phyloP scores from a whole-genome alignment of 2,113 vertebrate species.

The Ahaetulla prasina region DNA sequence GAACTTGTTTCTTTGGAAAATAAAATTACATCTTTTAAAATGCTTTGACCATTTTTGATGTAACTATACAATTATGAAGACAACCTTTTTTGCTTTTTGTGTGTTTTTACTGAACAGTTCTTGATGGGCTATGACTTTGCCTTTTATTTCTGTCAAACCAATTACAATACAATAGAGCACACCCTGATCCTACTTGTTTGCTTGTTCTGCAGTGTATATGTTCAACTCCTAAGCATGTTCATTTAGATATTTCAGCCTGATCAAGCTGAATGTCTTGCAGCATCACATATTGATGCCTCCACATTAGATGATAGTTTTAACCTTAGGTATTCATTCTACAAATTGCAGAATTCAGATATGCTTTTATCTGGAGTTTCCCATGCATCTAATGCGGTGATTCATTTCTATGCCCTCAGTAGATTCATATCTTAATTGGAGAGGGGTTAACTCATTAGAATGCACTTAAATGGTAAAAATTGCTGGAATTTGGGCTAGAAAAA shows the following conservation, averaged over 20 bases:
- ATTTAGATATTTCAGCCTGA: slow-evolving; percentile 77
- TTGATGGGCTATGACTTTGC: slow-evolving; percentile 80
- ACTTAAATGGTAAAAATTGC: slow-evolving; percentile 33
- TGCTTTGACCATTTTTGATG: slow-evolving; percentile 70
- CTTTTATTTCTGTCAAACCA: slow-evolving; percentile 83
- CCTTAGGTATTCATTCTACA: slow-evolving; percentile 39
- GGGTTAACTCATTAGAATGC: slow-evolving; percentile 44
- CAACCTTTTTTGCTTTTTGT: slow-evolving; percentile 62
- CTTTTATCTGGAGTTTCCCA: slow-evolving; percentile 16
- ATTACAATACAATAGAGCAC: slow-evolving; percentile 69
- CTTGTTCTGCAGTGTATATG: slow-evolving; percentile 67
- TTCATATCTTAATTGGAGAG: slow-evolving; percentile 32
- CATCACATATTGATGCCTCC: slow-evolving; percentile 67
- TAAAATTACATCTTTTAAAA: slow-evolving; percentile 69
- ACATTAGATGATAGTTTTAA: slow-evolving; percentile 57
- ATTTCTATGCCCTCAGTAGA: slow-evolving; percentile 23
- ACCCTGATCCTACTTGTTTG: slow-evolving; percentile 63
- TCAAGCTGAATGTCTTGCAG: slow-evolving; percentile 73
- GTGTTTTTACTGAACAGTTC: slow-evolving; percentile 75
- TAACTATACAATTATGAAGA: slow-evolving; percentile 69
- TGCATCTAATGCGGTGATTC: slow-evolving; percentile 19
- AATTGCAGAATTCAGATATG: slow-evolving; percentile 41
- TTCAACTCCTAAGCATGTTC: slow-evolving; percentile 69
- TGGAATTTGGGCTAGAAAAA: slow-evolving; percentile 25
- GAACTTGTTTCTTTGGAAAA: slow-evolving; percentile 60